Evolutionary conservation across 2,797 vertebrate genomes (phyloP), one percentile per base, ranked within the genome.

Genomic region (Melanotaenia trifasciata): DNA sequence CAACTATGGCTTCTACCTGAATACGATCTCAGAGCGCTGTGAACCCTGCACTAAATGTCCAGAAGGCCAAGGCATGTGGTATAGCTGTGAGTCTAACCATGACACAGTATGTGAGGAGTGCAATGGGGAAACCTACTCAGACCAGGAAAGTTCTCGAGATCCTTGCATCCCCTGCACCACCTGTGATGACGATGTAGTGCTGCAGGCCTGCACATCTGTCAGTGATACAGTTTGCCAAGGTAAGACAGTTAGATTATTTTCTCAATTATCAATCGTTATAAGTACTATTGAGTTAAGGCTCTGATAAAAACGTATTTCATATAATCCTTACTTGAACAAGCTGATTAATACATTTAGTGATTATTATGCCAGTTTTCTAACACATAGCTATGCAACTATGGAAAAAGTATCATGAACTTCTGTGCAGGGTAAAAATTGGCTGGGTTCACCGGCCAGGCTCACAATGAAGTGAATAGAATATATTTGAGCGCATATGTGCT

Each of bases 121-220:
- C 26, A 87, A 67, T 0, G 84, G 87, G 0, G 96, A 96, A 76
- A 97, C 96, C 0, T 99, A 92, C 93, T 99, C 98, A 0, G 97
- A 96, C 7, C 96, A 97, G 78, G 96, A 96, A 70, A 99, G 95
- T 67, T 96, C 94, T 0, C 91, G 96, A 84, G 97, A 99, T n/a
- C 97, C 97, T 66, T 99, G 98, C 90, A 94, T 99, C 81, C 97
- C 98, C 20, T 99, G 98, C 93, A 93, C 92, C 1, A 92, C 94
- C 69, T 99, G 98, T 0, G 98, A 99, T 32, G 96, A 97, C 0
- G 92, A 84, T 0, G 95, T 94, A 56, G 81, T 94, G 72, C 22
- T 95, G 10, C 28, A 93, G 58, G 80, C 91, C 58, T 99, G 98
- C 91, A 95, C 93, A 0, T 6, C 94, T 11, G 0, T 56, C 67